These are phyloP conservation scores for Graptemys geographica DNA, from an alignment of 2,797 vertebrate species.

Conservation along the genomic window DNA sequence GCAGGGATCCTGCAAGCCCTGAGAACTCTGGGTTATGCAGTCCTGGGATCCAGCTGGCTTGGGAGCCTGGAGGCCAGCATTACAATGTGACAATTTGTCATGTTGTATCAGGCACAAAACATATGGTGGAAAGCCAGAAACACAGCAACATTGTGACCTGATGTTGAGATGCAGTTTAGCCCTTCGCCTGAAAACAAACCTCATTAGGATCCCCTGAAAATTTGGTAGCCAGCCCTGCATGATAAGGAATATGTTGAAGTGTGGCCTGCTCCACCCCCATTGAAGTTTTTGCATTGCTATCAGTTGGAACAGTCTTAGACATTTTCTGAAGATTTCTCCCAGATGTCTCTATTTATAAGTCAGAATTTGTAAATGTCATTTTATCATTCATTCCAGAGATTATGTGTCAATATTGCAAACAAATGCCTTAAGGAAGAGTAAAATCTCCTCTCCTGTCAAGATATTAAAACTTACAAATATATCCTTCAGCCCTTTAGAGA, in stretches of 20 bases:
- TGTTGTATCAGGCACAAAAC: not conserved
- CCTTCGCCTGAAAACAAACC: not conserved
- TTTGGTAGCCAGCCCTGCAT: not conserved
- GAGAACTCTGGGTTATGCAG: not conserved
- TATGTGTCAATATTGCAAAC: constrained; percentile 40
- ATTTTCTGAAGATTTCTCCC: constrained; percentile 18
- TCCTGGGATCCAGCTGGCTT: not conserved
- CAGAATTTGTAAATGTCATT: constrained; percentile 35
- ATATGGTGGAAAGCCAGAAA: not conserved
- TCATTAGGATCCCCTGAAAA: not conserved
- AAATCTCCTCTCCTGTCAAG: constrained; percentile 41
- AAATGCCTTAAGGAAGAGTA: constrained; percentile 46
- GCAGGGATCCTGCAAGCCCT: not conserved
- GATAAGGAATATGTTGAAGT: not conserved
- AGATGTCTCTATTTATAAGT: constrained; percentile 4
- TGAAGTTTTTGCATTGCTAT: not conserved
- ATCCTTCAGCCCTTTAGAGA: constrained; percentile 46
- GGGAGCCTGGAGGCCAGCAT: not conserved
- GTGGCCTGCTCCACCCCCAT: not conserved
- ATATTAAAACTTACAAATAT: constrained; percentile 66
- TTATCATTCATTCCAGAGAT: constrained; percentile 24
- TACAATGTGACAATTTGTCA: not conserved
- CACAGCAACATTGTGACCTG: not conserved
- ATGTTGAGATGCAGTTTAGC: not conserved
- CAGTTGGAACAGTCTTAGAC: not conserved